These are phyloP conservation scores for Toxotes lorentzi DNA, from an alignment of 2,797 vertebrate genomes.

Conservation along the genomic window DNA sequence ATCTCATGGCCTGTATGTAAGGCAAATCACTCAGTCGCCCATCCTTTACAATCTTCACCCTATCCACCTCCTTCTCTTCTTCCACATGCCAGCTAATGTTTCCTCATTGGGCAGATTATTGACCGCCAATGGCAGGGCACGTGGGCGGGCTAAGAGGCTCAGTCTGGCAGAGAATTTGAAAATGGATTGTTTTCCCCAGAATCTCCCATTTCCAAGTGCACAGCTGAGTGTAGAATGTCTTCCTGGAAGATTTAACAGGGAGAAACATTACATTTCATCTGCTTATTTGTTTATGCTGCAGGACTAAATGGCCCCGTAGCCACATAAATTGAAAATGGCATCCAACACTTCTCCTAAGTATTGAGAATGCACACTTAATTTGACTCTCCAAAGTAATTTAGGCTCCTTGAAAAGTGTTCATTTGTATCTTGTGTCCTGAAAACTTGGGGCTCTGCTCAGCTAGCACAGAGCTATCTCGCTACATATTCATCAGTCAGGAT, in stretches of 20 bases:
- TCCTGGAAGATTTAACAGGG: conserved; percentile 22
- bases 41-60: conserved; percentile 47
- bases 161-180: conserved; percentile 53
- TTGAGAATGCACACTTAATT: conserved; percentile 56
- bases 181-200: conserved; percentile 53
- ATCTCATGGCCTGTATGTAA: conserved; percentile 71
- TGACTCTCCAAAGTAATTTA: conserved; percentile 53
- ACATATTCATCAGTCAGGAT: conserved; percentile 63
- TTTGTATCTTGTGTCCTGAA: conserved; percentile 50
- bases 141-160: conserved; percentile 63
- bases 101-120: conserved; percentile 72
- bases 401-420: conserved; percentile 47
- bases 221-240: conserved; percentile 30
- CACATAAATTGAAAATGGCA: conserved; percentile 55
- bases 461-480: conserved; percentile 21
- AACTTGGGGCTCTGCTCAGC: conserved; percentile 35
- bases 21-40: conserved; percentile 66
- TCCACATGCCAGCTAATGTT: conserved; percentile 59
- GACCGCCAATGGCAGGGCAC: conserved; percentile 63
- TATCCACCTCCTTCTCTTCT: conserved; percentile 46
- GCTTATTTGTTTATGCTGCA: conserved; percentile 59
- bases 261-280: conserved; percentile 55
- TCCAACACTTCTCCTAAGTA: conserved; percentile 50
- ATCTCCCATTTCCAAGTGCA: conserved; percentile 43
- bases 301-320: conserved; percentile 46